Evolutionary conservation across 1,140 invertebrate species (phyloP), one percentile per base, ranked within the genome.

Genomic region (Rhizoglyphus robini): DNA sequence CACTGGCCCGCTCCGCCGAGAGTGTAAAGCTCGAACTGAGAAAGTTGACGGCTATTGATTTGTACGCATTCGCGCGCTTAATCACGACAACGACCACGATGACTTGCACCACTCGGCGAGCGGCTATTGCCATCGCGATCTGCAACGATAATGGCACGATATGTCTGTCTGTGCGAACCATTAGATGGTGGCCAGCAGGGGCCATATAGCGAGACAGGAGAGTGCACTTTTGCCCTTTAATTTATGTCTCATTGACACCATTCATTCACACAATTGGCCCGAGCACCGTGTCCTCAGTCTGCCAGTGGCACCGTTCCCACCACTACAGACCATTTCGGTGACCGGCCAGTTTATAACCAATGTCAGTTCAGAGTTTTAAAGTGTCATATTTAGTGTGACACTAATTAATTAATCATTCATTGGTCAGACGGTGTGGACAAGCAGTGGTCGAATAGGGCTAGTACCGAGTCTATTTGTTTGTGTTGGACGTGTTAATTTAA

Each of bases 181-280:
- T 41, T 41, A 41, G 8, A 41, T 41, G 36, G 36, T 41, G 8
- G 18, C 8, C 18, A n/a, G n/a, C 36, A 41, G 8, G 8, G 18
- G 36, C 36, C 18, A 41, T 41, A 41, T 41, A 18, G 18, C 8
- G 8, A 20, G 23, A 25, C 8, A 54, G 20, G 51, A 54, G 20
- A 20, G 20, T 54, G 51, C 51, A 54, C 51, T 8, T 54, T 54
- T 54, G 51, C 51, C 51, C 51, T 54, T 54, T 54, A 5, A 54
- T 54, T 54, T 54, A 54, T 54, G 51, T 54, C 51, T 54, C 51
- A 54, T 54, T 54, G 51, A 54, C 51, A 54, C 51, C 51, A 54
- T 54, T 54, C 51, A 54, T 54, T 54, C 51, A 5, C 8, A 5
- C 51, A 54, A 54, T 54, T 54, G 8, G 51, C 51, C 41, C 15